These are phyloP conservation scores for Bradypodion ventrale DNA, from an alignment of 2,797 vertebrate genomes.

Conservation along the genomic window DNA sequence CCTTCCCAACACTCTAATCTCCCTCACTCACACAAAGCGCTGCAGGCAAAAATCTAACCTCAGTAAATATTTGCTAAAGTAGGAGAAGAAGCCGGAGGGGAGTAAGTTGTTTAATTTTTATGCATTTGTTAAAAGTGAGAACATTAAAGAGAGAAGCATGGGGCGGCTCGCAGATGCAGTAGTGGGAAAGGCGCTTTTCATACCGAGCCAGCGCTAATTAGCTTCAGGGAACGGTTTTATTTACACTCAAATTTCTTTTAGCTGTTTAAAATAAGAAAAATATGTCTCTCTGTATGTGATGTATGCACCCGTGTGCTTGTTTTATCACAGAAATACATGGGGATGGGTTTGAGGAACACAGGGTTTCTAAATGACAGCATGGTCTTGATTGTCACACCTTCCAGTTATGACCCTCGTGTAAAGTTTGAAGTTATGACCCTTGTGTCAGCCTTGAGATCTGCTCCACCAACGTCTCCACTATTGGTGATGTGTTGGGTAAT, in stretches of 20 bases:
- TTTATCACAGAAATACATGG: not conserved
- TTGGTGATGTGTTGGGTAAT: not conserved
- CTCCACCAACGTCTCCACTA: not conserved
- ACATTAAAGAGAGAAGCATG: not conserved
- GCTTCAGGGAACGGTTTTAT: conserved; percentile 24
- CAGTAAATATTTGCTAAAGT: not conserved
- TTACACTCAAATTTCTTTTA: not conserved
- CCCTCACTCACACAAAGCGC: not conserved
- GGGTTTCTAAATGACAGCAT: not conserved
- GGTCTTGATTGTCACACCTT: not conserved
- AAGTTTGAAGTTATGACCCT: not conserved
- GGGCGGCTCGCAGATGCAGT: not conserved
- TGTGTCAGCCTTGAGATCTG: not conserved
- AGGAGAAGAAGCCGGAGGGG: not conserved
- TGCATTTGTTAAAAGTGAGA: conserved; percentile 23
- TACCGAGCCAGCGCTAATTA: not conserved
- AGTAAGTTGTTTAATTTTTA: conserved; percentile 21
- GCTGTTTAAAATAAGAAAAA: not conserved
- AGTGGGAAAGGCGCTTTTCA: not conserved
- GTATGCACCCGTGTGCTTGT: too few relatives aligned
- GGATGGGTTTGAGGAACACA: not conserved
- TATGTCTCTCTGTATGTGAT: not conserved
- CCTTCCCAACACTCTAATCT: not conserved
- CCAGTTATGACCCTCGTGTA: not conserved
- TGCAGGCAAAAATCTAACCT: conserved; percentile 18